Percentiles rank a stretch among this genome's conserved stretches.
These are phyloP conservation scores for Marronus borbonicus DNA, from an alignment of 2,888 invertebrate species.

Conservation along the genomic window DNA sequence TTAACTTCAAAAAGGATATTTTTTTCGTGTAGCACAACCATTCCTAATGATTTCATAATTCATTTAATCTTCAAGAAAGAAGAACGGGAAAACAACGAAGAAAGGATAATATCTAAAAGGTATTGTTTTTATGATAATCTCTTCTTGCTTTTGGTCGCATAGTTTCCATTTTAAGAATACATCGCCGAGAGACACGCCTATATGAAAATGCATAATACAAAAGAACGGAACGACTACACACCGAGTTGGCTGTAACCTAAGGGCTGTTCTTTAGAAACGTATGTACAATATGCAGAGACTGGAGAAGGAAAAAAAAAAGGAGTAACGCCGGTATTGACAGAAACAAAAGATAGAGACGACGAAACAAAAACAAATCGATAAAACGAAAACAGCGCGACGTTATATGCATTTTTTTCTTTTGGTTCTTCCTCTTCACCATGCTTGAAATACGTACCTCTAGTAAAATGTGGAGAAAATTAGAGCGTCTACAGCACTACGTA, in stretches of 20 bases:
- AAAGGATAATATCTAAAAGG: not conserved
- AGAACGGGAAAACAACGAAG: not conserved
- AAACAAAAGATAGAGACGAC: slow-evolving; percentile 29
- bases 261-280: not conserved
- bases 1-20: not conserved
- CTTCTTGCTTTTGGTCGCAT: slow-evolving; percentile 6
- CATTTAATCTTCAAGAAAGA: not conserved
- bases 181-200: slow-evolving; percentile 38
- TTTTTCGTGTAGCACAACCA: no score
- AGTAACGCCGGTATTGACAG: slow-evolving; percentile 21
- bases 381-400: slow-evolving; percentile 7
- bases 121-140: slow-evolving; percentile 43
- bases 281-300: not conserved
- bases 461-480: not conserved
- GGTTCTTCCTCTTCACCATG: not conserved
- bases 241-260: slow-evolving; percentile 13
- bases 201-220: slow-evolving; percentile 36
- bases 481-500: not conserved
- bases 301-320: not conserved
- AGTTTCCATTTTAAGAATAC: slow-evolving; percentile 43
- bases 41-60: not conserved
- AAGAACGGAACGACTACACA: not conserved
- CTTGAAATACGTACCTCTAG: slow-evolving; percentile 24
- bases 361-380: slow-evolving; percentile 44
- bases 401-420: slow-evolving; percentile 21